Conservation (phyloP, 2,113 vertebrate genomes). For the Isichthys henryi region DNA sequence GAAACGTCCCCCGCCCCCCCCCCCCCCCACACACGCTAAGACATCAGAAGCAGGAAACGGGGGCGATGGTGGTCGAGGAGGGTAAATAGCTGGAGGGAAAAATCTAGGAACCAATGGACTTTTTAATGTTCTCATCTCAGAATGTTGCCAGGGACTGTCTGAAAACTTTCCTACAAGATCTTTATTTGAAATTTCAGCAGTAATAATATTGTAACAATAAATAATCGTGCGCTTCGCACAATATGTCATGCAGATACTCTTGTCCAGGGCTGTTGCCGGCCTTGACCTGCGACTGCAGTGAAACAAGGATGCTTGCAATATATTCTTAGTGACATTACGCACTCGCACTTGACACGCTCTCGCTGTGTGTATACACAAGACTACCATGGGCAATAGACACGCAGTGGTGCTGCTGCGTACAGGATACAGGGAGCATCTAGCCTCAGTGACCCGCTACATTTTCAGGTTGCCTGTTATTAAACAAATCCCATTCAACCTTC, state of each 20-base stretch:
- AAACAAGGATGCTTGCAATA: neutral
- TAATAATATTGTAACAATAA: neutral
- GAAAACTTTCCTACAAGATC: neutral
- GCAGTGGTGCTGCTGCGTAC: slow-evolving; percentile 49
- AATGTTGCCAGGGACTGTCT: neutral
- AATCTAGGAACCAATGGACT: neutral
- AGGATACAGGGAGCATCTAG: slow-evolving; percentile 26
- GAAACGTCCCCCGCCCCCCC: too few species aligned
- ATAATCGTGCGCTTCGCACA: neutral
- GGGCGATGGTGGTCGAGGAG: neutral
- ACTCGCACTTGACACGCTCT: slow-evolving; percentile 12
- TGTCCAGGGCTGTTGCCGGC: neutral
- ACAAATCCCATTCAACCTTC: neutral
- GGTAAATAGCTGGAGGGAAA: neutral
- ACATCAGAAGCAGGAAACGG: neutral
- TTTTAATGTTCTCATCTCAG: neutral
- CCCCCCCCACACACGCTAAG: neutral
- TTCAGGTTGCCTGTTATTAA: neutral
- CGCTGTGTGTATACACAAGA: slow-evolving; percentile 17
- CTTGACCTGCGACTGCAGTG: neutral
- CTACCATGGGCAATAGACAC: slow-evolving; percentile 51
- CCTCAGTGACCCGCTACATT: neutral
- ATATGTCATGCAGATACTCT: neutral
- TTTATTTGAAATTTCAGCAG: neutral
- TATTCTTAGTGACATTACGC: neutral